phyloP scores from a whole-genome alignment of 2,888 invertebrate genomes.

The Cactoblastis cactorum region DNA sequence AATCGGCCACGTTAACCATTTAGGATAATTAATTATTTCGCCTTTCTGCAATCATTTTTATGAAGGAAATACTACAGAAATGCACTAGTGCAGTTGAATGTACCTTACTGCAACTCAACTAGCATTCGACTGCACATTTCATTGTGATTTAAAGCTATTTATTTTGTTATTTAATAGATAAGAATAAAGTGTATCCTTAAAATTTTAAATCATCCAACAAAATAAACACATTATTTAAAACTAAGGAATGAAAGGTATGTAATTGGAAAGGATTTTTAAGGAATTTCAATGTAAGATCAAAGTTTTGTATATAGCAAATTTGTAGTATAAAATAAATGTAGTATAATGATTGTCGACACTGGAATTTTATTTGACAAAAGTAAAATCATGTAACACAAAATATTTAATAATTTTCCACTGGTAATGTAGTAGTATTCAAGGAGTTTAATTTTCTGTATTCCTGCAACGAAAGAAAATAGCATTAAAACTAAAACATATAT shows the following conservation, averaged over 20 bases:
- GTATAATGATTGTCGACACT: slow-evolving; percentile 68
- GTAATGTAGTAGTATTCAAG: slow-evolving; percentile 32
- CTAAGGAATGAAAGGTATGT: slow-evolving; percentile 31
- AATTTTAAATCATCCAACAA: slow-evolving; percentile 25
- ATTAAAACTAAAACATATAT: not conserved
- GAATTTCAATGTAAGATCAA: slow-evolving; percentile 44
- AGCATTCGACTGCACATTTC: slow-evolving; percentile 40
- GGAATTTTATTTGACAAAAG: slow-evolving; percentile 5
- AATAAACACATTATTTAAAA: slow-evolving; percentile 17
- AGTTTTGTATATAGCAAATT: slow-evolving; percentile 65
- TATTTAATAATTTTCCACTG: slow-evolving; percentile 27
- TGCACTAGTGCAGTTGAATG: slow-evolving; percentile 44
- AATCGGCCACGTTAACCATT: slow-evolving; percentile 32
- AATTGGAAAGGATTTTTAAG: slow-evolving; percentile 32
- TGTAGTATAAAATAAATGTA: slow-evolving; percentile 68
- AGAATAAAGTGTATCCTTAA: slow-evolving; percentile 40
- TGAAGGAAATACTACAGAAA: slow-evolving; percentile 60
- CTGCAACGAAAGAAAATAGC: slow-evolving; percentile 34
- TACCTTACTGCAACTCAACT: slow-evolving; percentile 24
- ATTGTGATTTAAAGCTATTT: slow-evolving; percentile 63
- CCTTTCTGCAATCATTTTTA: slow-evolving; percentile 75
- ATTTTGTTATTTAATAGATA: slow-evolving; percentile 63
- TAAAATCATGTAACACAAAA: not conserved
- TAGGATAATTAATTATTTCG: slow-evolving; percentile 50
- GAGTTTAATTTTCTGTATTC: slow-evolving; percentile 41